Base-by-base conservation (phyloP, 2,888 invertebrate species). In the Electrophaes corylata region DNA sequence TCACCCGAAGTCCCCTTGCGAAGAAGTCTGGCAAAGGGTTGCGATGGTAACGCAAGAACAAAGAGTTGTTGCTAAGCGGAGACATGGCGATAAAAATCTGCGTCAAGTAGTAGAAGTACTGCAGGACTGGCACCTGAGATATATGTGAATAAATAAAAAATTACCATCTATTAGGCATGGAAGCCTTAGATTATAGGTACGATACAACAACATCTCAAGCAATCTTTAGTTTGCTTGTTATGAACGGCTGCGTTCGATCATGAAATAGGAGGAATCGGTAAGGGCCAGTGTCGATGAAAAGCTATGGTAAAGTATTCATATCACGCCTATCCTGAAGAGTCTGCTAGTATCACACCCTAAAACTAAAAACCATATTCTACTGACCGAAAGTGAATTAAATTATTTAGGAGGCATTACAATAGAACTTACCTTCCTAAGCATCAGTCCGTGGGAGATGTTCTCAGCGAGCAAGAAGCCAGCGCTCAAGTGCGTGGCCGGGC, bases 71-170 rank as follows among this genome's bases (percentile, higher is more conserved):
- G 78, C 98, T 98, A 52, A 99, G 93, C 0, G 99, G 99, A 1
- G 98, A 98, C 99, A 99, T 99, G 23, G 99, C 99, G 76, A 99
- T 99, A 47, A 97, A 98, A 75, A 99, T 98, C 92, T 99, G 99
- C 0, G 98, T 95, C 77, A 99, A 91, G 91, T 99, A 99, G 91
- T 98, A 99, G 62, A 99, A 93, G 92, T 99, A 99, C 88, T 99
- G 99, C 31, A 99, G 93, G 0, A 99, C 99, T 39, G 99, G 99
- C 57, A 97, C 97, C 95, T 50, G 18, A 16, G 26, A n/a, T n/a
- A 29, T 20, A 20, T 5, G 10, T 29, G 26, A 10, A 29, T 1
- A 6, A 26, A 1, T 0, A 26, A 2, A 26, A n/a, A n/a, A n/a
- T n/a, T n/a, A n/a, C n/a, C n/a, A n/a, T n/a, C n/a, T n/a, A n/a